These are phyloP conservation scores for Odontocolon sp. DNA, from an alignment of 2,888 invertebrate genomes.

Conservation along the genomic window DNA sequence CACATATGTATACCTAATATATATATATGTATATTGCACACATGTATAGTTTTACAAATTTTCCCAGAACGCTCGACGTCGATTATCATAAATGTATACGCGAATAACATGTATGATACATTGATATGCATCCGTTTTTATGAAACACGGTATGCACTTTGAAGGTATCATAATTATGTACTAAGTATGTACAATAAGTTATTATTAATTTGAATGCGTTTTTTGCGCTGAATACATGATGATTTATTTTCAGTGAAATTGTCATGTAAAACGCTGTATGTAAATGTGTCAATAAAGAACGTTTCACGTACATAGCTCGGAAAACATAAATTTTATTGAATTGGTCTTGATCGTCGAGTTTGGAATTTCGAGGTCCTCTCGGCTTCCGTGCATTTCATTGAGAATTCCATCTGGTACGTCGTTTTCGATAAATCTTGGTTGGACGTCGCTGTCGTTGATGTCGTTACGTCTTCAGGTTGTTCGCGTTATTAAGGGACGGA, in stretches of 20 bases:
- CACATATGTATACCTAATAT: neutral
- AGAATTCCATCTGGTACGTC: neutral
- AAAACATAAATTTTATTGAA: neutral
- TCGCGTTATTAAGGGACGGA: neutral
- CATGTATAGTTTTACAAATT: constrained; percentile 20
- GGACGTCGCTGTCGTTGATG: constrained; percentile 8
- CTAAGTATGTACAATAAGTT: constrained; percentile 12
- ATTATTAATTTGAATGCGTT: neutral
- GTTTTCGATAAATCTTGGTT: constrained; percentile 26
- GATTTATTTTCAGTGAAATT: neutral
- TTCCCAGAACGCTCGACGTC: constrained; percentile 23
- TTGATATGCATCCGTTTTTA: neutral
- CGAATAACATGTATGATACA: neutral
- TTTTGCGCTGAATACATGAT: constrained; percentile 19
- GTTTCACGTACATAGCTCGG: constrained; percentile 3
- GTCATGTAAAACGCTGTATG: constrained; percentile 39
- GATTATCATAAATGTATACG: constrained; percentile 30
- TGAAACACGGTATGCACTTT: constrained; percentile 3
- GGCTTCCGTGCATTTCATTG: neutral
- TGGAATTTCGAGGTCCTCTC: neutral
- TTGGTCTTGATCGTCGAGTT: neutral
- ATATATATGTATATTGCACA: neutral
- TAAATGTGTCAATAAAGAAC: constrained; percentile 40
- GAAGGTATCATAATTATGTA: constrained; percentile 1
- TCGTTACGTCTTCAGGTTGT: neutral